Base-by-base conservation (phyloP, 2,888 invertebrate genomes). In the Conops quadrifasciatus region DNA sequence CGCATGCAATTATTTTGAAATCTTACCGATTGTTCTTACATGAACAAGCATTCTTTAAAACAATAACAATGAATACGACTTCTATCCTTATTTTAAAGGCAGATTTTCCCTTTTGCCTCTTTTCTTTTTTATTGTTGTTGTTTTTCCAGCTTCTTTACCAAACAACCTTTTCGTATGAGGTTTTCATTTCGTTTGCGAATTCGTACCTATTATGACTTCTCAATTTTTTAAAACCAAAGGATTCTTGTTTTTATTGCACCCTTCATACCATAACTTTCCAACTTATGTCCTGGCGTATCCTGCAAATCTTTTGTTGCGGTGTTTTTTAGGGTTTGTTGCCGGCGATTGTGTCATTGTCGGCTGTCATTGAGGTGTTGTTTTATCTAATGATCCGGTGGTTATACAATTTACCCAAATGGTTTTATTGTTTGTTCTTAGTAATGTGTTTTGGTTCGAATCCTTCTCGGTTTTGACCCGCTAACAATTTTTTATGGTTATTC, bases 321-420 rank as follows among this genome's bases (percentile, higher is more conserved):
- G 19, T 56, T 62, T 43, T 36, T 36, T 26, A 21, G 19, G 64
- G 63, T 53, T 70, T 66, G 59, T 43, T 2, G 2, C 43, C 58
- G 36, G 9, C 9, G 36, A 67, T 67, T 68, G 51, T 59, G 28
- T 47, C 62, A 51, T 68, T 68, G 51, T 68, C n/a, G 36, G 66
- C 19, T n/a, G 63, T 21, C 21, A 2, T 56, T 56, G 53, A 26
- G 9, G 30, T 49, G 5, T 67, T 66, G 65, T 67, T 13, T 16
- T 26, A 45, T n/a, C 13, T 60, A 71, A 71, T 51, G 53, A 67
- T 59, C 28, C 43, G 66, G 60, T 64, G 67, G 70, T 70, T 70
- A 62, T 63, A 63, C 53, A 69, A 69, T 53, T 69, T 69, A 62
- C 69, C 53, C 69, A 71, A 73, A 67, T 63, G 63, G 67, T 71